Percentiles rank a stretch among this genome's conserved stretches.
These are phyloP conservation scores for Bolinopsis microptera DNA, from an alignment of 37 sponge, comb jelly and placozoan species.

Conservation along the genomic window DNA sequence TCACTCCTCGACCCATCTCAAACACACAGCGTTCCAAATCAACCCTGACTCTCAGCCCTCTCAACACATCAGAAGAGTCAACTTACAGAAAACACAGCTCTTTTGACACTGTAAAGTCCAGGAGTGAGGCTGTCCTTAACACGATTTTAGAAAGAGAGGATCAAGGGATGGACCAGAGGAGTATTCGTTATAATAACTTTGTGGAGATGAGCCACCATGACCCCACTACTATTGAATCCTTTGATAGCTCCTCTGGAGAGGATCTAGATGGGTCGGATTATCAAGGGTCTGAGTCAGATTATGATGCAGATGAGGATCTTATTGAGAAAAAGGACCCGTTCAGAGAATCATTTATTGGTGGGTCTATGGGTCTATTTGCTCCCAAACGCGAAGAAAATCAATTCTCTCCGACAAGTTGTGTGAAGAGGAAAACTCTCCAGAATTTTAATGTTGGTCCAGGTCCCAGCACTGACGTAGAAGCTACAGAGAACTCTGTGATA, in stretches of 20 bases:
- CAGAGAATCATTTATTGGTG: conserved; percentile 35
- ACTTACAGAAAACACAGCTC: not conserved
- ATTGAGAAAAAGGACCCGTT: conserved; percentile 19
- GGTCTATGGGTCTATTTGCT: not conserved
- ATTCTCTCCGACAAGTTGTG: not conserved
- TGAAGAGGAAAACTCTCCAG: not conserved
- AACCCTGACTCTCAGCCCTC: conserved; percentile 13
- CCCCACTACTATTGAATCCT: conserved; percentile 16
- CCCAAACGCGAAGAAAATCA: not conserved
- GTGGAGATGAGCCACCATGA: conserved; percentile 37
- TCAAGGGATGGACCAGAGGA: not conserved
- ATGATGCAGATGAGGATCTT: not conserved
- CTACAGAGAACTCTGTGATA: not conserved
- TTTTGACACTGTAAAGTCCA: not conserved
- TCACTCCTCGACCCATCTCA: not conserved
- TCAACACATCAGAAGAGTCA: conserved; percentile 1
- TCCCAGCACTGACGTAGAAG: not conserved
- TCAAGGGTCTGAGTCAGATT: not conserved
- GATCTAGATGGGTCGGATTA: not conserved
- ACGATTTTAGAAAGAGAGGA: not conserved
- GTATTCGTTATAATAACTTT: not conserved
- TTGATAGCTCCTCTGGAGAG: not conserved
- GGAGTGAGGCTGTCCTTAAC: not conserved
- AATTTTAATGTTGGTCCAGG: conserved; percentile 3
- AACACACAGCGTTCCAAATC: not conserved